Base-by-base conservation (phyloP, 2,888 invertebrate species). In the Chymomyza caudatula region DNA sequence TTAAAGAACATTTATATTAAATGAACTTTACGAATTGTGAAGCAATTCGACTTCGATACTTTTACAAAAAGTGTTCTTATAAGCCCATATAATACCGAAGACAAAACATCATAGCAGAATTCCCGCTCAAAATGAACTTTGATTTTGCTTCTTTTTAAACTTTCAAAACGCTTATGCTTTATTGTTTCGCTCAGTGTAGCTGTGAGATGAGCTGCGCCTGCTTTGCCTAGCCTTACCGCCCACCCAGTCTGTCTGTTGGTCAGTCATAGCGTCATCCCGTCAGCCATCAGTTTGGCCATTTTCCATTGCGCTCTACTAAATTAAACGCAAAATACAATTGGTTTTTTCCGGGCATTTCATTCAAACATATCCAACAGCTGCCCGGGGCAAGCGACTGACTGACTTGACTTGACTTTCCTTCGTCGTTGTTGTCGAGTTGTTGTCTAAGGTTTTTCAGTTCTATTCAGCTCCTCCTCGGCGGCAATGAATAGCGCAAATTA, bases 301-400 rank as follows among this genome's bases (percentile, higher is more conserved):
- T 73, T 68, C 69, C 67, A 66, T 73, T 67, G 69, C 29, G 29
- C 67, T 65, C 68, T 72, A 72, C 67, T 68, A 75, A 74, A 85
- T 89, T 90, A 89, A 89, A 87, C 87, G 79, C 86, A 87, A 73
- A 74, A 87, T 85, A 87, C 89, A 90, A 90, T 90, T 90, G 90
- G 89, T 88, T 88, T 89, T 90, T 90, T 90, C 90, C 90, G 90
- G 90, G 87, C 90, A 85, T 82, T 83, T 86, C 85, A 86, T 84
- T 82, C 82, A 84, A 74, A 70, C 67, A 44, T 44, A 37, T 37
- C 29, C 29, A 37, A 37, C 8, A 37, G 29, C 29, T 37, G 29
- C 11, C 11, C 29, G 29, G 51, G 19, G 13, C 51, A 20, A 64
- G 65, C 67, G 74, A 66, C n/a, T n/a, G n/a, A n/a, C n/a, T n/a